Evolutionary conservation across 2,888 invertebrate genomes (phyloP).

Genomic region (Megalurothrips usitatus): DNA sequence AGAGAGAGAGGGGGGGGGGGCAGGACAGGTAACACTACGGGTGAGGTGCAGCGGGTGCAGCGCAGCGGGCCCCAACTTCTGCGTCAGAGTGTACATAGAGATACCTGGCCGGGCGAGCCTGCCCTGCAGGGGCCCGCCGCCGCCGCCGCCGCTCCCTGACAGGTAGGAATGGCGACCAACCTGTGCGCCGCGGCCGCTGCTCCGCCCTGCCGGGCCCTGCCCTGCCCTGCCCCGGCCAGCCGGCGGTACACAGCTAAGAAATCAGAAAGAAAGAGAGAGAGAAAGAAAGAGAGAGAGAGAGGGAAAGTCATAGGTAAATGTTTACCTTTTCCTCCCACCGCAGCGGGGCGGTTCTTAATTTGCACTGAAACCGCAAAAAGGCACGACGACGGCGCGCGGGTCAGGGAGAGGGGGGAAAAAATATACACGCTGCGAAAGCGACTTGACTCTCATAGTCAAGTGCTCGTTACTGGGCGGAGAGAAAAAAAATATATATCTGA

Average conservation of each 20-base stretch:
- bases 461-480: no score
- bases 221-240: background rate
- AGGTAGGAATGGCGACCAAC: conserved; percentile 24
- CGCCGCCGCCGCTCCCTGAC: background rate
- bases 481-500: no score
- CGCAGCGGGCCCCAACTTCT: background rate
- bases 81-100: background rate
- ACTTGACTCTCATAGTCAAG: no score
- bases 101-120: background rate
- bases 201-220: no score
- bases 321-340: background rate
- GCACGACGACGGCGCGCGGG: background rate
- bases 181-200: background rate
- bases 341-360: background rate
- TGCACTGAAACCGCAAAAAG: background rate
- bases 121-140: no score
- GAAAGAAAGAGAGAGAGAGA: background rate
- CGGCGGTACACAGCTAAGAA: background rate
- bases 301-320: background rate
- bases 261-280: background rate
- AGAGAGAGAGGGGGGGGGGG: background rate
- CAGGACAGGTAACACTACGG: background rate
- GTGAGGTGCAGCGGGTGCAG: background rate
- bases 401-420: no score
- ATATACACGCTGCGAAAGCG: no score